Evolutionary conservation across 2,113 vertebrate species (phyloP), one percentile per base, ranked within the genome.

Genomic region (Origma solitaria): DNA sequence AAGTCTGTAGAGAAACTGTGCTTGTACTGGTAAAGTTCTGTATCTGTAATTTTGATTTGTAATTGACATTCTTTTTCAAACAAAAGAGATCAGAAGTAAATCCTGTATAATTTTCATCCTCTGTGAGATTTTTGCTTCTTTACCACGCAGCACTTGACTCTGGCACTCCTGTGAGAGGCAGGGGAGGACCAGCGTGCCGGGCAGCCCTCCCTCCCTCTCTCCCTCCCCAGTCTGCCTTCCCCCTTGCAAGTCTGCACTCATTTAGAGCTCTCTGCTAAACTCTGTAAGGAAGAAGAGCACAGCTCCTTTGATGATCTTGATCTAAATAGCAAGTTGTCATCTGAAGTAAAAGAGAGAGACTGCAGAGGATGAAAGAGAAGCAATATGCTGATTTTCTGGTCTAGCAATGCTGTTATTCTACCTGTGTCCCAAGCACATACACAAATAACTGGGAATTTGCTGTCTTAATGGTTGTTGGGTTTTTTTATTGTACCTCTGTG

Each of bases 391-490:
- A 49, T 93, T 88, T 93, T 92, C 79, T 88, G 44, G 53, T 92
- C 76, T 88, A 77, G 51, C 40, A 56, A n/a, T 64, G 68, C 82
- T 78, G 76, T 75, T 95, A 40, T 64, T 88, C 88, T 73, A 88
- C 79, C 68, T 83, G 68, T 78, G 44, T 94, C 65, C 72, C 90
- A 75, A 95, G 80, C 35, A 28, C 28, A 64, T 92, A 66, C 14
- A 88, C 62, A 90, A 92, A 86, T 90, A 96, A 95, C 86, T 88
- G 73, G 30, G 51, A 94, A 94, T 93, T 80, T 94, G 71, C 76
- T 64, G 68, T 58, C 70, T 82, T 82, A 95, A 95, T 94, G 81
- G 40, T 53, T 90, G 82, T 70, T 90, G 37, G 31, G 2, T 4
- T 49, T 61, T 71, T 72, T 82, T 50, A 72, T 93, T 94, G 37